Evolutionary conservation across 2,113 vertebrate species (phyloP).

Genomic region (Phycodurus eques): DNA sequence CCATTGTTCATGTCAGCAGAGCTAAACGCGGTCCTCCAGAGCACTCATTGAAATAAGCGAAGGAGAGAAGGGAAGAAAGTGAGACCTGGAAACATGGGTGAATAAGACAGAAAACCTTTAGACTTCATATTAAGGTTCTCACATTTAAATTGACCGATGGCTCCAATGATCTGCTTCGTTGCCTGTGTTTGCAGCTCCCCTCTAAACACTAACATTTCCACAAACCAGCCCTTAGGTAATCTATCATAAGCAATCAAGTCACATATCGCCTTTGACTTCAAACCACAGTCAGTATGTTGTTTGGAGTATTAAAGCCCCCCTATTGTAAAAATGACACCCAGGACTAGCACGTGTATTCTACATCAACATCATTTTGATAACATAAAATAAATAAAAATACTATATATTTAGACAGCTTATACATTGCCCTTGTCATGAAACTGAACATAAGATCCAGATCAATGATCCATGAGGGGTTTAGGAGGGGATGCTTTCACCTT

Average conservation of each 20-base stretch:
- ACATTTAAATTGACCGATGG: slow-evolving; percentile 54
- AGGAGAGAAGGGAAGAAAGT: background rate
- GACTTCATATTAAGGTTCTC: slow-evolving; percentile 37
- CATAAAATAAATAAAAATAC: background rate
- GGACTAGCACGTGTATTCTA: background rate
- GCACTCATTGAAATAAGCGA: background rate
- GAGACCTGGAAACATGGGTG: slow-evolving; percentile 2
- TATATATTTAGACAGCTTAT: background rate
- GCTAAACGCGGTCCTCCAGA: slow-evolving; percentile 41
- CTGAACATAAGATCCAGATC: slow-evolving; percentile 10
- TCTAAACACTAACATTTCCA: slow-evolving; percentile 49
- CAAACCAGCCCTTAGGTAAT: slow-evolving; percentile 39
- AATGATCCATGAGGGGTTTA: slow-evolving; percentile 10
- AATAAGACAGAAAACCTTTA: slow-evolving; percentile 8
- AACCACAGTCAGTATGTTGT: slow-evolving; percentile 28
- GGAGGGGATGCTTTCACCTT: slow-evolving; percentile 25
- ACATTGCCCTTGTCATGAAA: slow-evolving; percentile 2
- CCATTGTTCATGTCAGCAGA: slow-evolving; percentile 64
- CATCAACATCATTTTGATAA: background rate
- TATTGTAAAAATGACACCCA: background rate
- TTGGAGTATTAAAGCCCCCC: slow-evolving; percentile 10
- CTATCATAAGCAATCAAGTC: slow-evolving; percentile 60
- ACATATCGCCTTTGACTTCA: slow-evolving; percentile 44
- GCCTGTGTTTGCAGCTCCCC: slow-evolving; percentile 40
- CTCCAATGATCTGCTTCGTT: slow-evolving; percentile 60